Conservation (phyloP, 2,113 vertebrate genomes). For the Boleophthalmus pectinirostris region DNA sequence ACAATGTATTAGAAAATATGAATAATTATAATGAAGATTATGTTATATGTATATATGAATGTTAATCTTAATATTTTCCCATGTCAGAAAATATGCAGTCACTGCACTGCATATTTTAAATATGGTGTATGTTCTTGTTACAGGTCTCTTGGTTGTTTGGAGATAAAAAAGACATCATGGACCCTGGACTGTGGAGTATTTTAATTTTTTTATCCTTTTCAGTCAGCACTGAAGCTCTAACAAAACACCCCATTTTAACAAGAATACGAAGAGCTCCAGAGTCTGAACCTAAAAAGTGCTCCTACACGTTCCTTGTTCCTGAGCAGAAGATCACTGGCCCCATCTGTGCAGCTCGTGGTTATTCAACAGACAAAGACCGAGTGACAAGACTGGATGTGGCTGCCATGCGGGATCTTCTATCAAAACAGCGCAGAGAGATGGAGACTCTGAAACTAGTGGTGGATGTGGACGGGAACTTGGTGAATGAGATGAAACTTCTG, state of each 20-base stretch:
- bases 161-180: slow-evolving; percentile 56
- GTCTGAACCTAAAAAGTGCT: slow-evolving; percentile 84
- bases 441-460: slow-evolving; percentile 92
- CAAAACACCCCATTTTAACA: slow-evolving; percentile 56
- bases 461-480: slow-evolving; percentile 94
- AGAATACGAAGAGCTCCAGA: slow-evolving; percentile 81
- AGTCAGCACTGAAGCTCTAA: slow-evolving; percentile 49
- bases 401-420: slow-evolving; percentile 88
- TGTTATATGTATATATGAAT: neutral
- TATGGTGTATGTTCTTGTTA: neutral
- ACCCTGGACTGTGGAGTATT: slow-evolving; percentile 60
- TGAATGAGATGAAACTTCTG: slow-evolving; percentile 95
- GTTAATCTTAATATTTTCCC: neutral
- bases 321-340: slow-evolving; percentile 97
- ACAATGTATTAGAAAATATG: neutral
- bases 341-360: slow-evolving; percentile 88
- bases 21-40: neutral
- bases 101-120: too few species aligned
- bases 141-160: slow-evolving; percentile 50
- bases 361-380: slow-evolving; percentile 80
- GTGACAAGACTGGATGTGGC: slow-evolving; percentile 93
- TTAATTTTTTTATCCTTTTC: slow-evolving; percentile 64
- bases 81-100: neutral
- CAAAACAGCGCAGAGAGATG: slow-evolving; percentile 91
- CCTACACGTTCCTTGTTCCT: slow-evolving; percentile 96